These are phyloP conservation scores for Crotalus viridis DNA, from an alignment of 2,113 vertebrate genomes.

Conservation along the genomic window DNA sequence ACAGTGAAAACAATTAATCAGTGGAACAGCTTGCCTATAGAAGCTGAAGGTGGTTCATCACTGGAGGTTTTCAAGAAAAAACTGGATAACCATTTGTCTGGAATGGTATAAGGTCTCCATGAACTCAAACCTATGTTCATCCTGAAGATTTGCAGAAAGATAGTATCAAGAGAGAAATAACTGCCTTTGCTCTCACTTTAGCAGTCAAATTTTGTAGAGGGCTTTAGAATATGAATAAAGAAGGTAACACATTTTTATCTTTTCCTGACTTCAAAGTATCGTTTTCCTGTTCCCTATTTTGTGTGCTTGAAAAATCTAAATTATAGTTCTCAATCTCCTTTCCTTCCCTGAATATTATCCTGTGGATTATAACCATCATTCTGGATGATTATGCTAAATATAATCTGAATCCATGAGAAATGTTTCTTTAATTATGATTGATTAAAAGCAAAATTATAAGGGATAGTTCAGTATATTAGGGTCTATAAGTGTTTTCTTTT, in stretches of 20 bases:
- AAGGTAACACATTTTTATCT: background rate
- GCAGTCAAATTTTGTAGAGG: slow-evolving; percentile 35
- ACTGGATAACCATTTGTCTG: background rate
- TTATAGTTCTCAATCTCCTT: slow-evolving; percentile 12
- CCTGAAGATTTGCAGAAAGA: slow-evolving; percentile 24
- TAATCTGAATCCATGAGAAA: background rate
- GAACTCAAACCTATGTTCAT: background rate
- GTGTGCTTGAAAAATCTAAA: background rate
- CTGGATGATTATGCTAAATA: background rate
- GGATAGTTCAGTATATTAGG: background rate
- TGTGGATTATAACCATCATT: background rate
- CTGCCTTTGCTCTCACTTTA: slow-evolving; percentile 8
- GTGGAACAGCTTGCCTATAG: background rate
- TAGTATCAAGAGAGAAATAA: slow-evolving; percentile 48
- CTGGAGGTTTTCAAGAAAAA: background rate
- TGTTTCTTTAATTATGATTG: slow-evolving; percentile 7
- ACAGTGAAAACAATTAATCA: background rate
- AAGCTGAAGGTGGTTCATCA: background rate
- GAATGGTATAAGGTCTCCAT: background rate
- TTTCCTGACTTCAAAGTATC: background rate
- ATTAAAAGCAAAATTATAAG: background rate
- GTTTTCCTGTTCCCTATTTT: slow-evolving; percentile 6
- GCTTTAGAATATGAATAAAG: slow-evolving; percentile 10
- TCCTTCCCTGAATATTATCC: background rate
- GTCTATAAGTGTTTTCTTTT: background rate